Conservation (phyloP, 2,113 vertebrate genomes). For the Daubentonia madagascariensis region DNA sequence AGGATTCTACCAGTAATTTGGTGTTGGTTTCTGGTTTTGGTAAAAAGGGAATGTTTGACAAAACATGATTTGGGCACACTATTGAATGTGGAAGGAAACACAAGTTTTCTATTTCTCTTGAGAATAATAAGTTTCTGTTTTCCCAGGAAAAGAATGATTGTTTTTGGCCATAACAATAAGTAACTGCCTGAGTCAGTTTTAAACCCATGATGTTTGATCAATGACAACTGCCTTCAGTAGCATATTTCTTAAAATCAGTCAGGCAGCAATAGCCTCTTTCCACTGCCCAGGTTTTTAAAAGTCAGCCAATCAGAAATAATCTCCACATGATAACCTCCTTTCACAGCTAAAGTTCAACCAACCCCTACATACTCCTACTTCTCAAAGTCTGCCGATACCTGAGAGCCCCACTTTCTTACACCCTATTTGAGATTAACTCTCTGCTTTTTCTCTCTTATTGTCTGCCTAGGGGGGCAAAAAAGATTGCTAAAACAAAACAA, state of each 20-base stretch:
- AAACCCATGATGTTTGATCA: constrained; percentile 5
- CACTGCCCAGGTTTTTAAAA: neutral
- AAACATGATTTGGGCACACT: neutral
- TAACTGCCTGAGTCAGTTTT: neutral
- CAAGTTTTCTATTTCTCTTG: neutral
- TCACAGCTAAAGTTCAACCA: neutral
- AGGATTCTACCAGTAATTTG: neutral
- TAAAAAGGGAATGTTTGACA: neutral
- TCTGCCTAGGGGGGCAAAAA: neutral
- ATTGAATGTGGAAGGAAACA: neutral
- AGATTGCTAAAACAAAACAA: neutral
- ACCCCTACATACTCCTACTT: neutral
- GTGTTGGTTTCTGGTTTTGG: neutral
- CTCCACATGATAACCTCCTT: neutral
- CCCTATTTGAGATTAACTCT: neutral
- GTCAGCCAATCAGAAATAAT: neutral
- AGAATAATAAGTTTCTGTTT: neutral
- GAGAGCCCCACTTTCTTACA: neutral
- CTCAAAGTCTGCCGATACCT: neutral
- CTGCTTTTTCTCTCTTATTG: neutral
- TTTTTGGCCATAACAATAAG: neutral
- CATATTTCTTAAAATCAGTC: neutral
- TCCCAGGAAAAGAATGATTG: neutral
- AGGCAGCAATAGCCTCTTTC: neutral
- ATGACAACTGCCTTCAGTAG: neutral